phyloP scores from a whole-genome alignment of 2,113 vertebrate species.

The Odontophorus gujanensis region DNA sequence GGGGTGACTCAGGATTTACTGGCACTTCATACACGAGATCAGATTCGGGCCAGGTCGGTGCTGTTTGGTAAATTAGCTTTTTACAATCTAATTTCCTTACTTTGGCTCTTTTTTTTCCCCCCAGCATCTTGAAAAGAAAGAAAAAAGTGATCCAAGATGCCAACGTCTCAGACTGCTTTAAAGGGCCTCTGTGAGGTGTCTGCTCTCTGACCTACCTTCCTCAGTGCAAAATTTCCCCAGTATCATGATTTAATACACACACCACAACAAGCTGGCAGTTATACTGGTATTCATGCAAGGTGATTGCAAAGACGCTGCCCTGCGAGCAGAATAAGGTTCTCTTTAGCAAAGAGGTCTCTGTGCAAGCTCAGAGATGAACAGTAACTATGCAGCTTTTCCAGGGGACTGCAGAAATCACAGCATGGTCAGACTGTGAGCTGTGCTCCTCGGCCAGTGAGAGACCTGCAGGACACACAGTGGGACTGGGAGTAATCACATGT shows the following conservation, averaged over 20 bases:
- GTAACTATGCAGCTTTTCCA: neutral
- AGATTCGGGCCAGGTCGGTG: neutral
- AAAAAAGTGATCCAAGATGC: neutral
- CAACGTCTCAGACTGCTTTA: neutral
- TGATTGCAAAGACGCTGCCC: neutral
- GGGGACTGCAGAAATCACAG: neutral
- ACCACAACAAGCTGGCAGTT: neutral
- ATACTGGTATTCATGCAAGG: neutral
- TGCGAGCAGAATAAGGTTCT: neutral
- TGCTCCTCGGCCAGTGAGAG: neutral
- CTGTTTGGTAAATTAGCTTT: neutral
- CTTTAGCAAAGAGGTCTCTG: fast-evolving
- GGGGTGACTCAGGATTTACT: neutral
- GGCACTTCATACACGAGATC: neutral
- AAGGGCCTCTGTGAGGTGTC: neutral
- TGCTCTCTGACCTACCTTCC: fast-evolving
- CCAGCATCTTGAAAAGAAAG: neutral
- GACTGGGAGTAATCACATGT: neutral
- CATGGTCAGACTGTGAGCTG: neutral
- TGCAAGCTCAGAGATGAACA: neutral
- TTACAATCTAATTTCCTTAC: conserved; percentile 45
- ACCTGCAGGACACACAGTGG: neutral
- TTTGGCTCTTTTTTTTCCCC: conserved; percentile 7
- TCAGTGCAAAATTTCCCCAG: neutral
- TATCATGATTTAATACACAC: neutral